phyloP scores from a whole-genome alignment of 2,113 vertebrate species.

The Callipepla squamata region DNA sequence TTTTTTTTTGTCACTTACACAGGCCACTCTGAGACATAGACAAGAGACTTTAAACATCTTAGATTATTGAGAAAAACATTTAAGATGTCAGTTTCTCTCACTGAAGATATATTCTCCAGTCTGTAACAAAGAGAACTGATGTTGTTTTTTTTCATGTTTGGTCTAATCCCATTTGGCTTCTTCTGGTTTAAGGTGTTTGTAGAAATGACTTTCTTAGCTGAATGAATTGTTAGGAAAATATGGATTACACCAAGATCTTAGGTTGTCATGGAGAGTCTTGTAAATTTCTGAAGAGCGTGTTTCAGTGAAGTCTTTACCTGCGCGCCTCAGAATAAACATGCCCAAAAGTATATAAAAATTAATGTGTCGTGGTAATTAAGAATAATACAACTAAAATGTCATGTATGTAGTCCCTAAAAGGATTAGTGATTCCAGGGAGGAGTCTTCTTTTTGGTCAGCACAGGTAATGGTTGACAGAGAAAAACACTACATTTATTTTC shows the following conservation, averaged over 20 bases:
- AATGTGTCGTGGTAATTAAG: background rate
- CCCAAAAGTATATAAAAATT: background rate
- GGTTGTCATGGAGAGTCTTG: background rate
- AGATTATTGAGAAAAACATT: background rate
- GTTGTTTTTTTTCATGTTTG: background rate
- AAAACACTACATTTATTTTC: background rate
- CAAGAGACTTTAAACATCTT: background rate
- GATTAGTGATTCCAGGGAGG: background rate
- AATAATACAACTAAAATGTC: background rate
- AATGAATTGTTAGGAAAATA: background rate
- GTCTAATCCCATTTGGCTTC: background rate
- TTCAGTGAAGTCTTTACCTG: background rate
- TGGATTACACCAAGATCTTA: background rate
- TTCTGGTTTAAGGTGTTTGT: background rate
- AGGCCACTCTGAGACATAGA: fast-evolving
- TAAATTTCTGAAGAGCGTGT: background rate
- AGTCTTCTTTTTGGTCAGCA: background rate
- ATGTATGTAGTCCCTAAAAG: background rate
- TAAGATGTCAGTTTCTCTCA: background rate
- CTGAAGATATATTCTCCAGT: background rate
- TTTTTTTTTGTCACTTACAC: background rate
- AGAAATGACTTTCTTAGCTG: background rate
- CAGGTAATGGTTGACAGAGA: background rate
- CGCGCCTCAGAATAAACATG: background rate
- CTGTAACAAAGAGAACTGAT: background rate